Percentiles rank a stretch among this genome's conserved stretches.
Conservation (phyloP, 2,113 vertebrate species). For the Odocoileus hemionus region DNA sequence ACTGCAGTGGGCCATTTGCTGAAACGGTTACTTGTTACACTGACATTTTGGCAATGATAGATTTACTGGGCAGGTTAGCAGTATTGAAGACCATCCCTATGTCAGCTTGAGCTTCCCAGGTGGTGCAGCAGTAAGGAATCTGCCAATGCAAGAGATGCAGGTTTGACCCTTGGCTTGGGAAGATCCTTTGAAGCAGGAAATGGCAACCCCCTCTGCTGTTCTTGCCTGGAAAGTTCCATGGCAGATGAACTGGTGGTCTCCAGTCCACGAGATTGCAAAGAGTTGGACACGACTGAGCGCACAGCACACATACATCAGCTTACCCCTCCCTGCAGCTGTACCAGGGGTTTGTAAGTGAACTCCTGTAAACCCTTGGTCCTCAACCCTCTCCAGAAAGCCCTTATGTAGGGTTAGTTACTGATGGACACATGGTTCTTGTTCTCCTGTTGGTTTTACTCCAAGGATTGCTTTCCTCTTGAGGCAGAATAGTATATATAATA, state of each 20-base stretch:
- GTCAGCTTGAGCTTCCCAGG: background rate
- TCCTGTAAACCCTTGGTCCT: background rate
- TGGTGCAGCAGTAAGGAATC: background rate
- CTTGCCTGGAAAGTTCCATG: background rate
- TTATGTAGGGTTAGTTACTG: background rate
- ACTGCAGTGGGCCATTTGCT: background rate
- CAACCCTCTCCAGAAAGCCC: background rate
- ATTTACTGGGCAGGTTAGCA: background rate
- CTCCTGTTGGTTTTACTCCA: background rate
- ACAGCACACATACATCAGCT: background rate
- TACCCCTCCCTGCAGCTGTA: background rate
- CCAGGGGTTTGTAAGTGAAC: background rate
- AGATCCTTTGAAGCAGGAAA: background rate
- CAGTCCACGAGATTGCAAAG: background rate
- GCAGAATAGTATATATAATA: background rate
- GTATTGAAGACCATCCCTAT: background rate
- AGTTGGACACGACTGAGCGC: background rate
- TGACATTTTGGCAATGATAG: background rate
- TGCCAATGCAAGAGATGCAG: fast-evolving
- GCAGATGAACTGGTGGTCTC: background rate
- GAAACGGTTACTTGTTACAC: background rate
- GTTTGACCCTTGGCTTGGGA: background rate
- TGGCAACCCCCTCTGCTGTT: background rate
- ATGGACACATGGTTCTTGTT: background rate
- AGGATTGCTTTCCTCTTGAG: background rate